Percentiles rank a stretch among this genome's conserved stretches.
phyloP scores from a whole-genome alignment of 2,113 vertebrate genomes.

The Vulpes vulpes region DNA sequence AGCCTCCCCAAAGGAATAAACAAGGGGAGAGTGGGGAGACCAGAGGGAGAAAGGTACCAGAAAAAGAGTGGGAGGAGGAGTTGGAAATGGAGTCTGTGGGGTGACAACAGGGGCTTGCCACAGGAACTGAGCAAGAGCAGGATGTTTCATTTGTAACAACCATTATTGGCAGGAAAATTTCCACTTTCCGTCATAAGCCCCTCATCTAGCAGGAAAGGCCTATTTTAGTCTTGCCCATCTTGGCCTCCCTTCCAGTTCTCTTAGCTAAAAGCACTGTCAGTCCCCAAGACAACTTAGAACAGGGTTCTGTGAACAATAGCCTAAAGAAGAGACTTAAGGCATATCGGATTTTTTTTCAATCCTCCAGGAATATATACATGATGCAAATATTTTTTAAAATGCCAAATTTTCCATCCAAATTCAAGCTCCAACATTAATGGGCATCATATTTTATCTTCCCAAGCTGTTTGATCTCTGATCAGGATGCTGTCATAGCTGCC shows the following conservation, averaged over 20 bases:
- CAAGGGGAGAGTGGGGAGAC: neutral
- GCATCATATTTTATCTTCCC: neutral
- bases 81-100: accelerated
- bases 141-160: neutral
- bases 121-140: neutral
- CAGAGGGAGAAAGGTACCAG: too few relatives aligned
- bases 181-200: neutral
- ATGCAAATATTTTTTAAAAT: slow-evolving; percentile 36
- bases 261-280: neutral
- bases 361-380: neutral
- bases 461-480: neutral
- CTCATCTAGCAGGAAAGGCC: neutral
- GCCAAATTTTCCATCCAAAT: slow-evolving; percentile 17
- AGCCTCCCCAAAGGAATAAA: neutral
- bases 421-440: neutral
- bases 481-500: neutral
- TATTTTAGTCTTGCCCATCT: neutral
- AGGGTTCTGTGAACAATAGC: neutral
- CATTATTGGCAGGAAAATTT: neutral
- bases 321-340: neutral
- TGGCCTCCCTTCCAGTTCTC: neutral
- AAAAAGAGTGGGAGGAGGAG: neutral
- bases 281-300: neutral
- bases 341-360: neutral
- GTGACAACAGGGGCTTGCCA: neutral